phyloP scores from a whole-genome alignment of 2,888 invertebrate genomes.

The Odontocolon sp. region DNA sequence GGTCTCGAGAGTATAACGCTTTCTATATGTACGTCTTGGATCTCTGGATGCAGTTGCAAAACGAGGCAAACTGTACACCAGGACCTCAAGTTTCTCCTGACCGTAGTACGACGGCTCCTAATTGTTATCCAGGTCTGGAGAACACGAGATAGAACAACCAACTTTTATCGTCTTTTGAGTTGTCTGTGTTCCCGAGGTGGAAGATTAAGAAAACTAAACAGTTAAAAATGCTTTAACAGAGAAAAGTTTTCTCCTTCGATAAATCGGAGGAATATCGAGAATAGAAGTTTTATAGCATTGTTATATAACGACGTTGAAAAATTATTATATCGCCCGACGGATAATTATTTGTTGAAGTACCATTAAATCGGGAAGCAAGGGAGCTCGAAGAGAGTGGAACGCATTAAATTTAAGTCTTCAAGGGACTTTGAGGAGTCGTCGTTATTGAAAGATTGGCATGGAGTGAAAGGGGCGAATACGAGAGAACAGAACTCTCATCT shows the following conservation, averaged over 20 bases:
- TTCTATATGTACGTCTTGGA: constrained; percentile 65
- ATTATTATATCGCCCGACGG: constrained; percentile 52
- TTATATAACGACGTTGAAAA: constrained; percentile 40
- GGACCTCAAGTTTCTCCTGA: not conserved
- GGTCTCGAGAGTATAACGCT: constrained; percentile 33
- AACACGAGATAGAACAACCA: not conserved
- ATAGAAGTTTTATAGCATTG: not conserved
- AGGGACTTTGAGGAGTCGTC: constrained; percentile 59
- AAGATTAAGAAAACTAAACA: constrained; percentile 1
- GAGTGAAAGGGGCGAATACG: constrained; percentile 50
- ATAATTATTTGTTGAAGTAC: constrained; percentile 64
- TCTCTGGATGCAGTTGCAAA: constrained; percentile 33
- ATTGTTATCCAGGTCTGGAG: constrained; percentile 63
- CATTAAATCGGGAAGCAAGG: constrained; percentile 52
- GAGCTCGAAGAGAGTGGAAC: constrained; percentile 47
- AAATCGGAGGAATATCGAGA: constrained; percentile 19
- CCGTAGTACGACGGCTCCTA: constrained; percentile 65
- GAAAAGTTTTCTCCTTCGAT: constrained; percentile 2
- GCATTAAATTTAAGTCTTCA: constrained; percentile 60
- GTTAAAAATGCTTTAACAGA: not conserved
- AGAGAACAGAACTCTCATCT: constrained; percentile 48
- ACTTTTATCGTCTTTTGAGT: constrained; percentile 4
- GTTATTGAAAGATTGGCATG: constrained; percentile 64
- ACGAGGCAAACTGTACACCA: not conserved
- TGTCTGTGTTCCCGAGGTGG: constrained; percentile 1